These are phyloP conservation scores for Perca flavescens DNA, from an alignment of 2,113 vertebrate species.

Conservation along the genomic window DNA sequence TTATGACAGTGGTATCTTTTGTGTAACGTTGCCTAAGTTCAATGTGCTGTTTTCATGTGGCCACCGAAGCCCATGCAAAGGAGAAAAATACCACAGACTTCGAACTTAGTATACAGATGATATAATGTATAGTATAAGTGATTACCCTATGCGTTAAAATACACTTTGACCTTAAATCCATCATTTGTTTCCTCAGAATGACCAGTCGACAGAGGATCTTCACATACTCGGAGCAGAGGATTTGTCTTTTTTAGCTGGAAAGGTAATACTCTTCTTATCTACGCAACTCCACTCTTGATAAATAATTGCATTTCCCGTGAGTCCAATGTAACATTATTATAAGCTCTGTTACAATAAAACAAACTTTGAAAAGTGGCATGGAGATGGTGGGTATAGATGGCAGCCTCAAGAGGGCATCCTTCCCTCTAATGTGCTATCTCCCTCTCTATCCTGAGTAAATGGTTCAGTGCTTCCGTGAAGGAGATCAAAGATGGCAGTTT, in stretches of 20 bases:
- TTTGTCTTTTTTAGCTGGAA: conserved; percentile 88
- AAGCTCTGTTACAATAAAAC: not conserved
- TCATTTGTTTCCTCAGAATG: conserved; percentile 79
- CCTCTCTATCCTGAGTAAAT: conserved; percentile 13
- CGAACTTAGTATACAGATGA: not conserved
- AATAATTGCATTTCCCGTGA: not conserved
- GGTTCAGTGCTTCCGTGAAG: conserved; percentile 18
- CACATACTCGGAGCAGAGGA: conserved; percentile 89
- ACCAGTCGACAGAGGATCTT: conserved; percentile 88
- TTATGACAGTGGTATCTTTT: conserved; percentile 45
- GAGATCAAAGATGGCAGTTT: conserved; percentile 59
- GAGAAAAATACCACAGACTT: not conserved
- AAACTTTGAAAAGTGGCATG: not conserved
- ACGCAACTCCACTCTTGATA: not conserved
- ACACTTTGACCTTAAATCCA: not conserved
- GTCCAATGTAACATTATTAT: not conserved
- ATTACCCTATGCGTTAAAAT: not conserved
- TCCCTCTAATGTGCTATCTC: conserved; percentile 32
- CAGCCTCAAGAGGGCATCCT: conserved; percentile 73
- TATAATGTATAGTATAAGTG: not conserved
- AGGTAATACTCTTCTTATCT: conserved; percentile 80
- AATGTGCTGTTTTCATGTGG: conserved; percentile 12
- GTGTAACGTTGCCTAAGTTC: conserved; percentile 11
- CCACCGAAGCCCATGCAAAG: not conserved
- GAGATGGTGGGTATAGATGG: not conserved